Conservation (phyloP, 2,113 vertebrate genomes). For the Grammomys surdaster region DNA sequence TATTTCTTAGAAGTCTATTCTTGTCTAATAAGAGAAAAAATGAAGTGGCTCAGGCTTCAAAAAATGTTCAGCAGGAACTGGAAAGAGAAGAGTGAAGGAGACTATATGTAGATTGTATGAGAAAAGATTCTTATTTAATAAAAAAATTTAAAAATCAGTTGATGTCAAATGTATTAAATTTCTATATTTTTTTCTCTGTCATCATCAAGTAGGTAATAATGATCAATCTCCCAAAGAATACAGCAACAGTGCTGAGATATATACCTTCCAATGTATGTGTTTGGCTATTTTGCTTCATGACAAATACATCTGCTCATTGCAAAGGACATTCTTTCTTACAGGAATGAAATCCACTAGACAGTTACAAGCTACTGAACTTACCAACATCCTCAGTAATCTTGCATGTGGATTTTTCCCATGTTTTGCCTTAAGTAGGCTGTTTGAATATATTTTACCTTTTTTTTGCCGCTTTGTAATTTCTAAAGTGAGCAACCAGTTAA, state of each 20-base stretch:
- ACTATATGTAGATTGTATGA: not conserved
- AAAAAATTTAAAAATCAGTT: not conserved
- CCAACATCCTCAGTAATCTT: not conserved
- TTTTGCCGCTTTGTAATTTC: not conserved
- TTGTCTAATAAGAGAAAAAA: not conserved
- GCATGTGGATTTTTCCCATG: not conserved
- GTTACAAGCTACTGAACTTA: not conserved
- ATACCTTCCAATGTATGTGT: not conserved
- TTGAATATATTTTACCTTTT: not conserved
- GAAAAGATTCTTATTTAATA: not conserved
- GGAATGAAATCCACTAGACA: not conserved
- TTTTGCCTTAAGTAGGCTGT: accelerated
- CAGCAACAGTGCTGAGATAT: not conserved
- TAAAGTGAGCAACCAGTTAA: not conserved
- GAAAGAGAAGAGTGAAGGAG: not conserved
- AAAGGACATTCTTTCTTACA: not conserved
- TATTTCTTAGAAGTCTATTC: not conserved
- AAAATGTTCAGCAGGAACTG: not conserved
- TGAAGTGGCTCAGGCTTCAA: not conserved
- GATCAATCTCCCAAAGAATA: not conserved
- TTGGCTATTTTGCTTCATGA: not conserved
- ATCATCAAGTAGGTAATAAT: not conserved
- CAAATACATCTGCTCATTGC: not conserved
- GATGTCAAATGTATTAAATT: not conserved
- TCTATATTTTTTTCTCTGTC: no score